A percentile compares a stretch with the other conserved stretches of the same genome.
These are phyloP conservation scores for Anolis carolinensis DNA, from an alignment of 2,113 vertebrate species.

Conservation along the genomic window DNA sequence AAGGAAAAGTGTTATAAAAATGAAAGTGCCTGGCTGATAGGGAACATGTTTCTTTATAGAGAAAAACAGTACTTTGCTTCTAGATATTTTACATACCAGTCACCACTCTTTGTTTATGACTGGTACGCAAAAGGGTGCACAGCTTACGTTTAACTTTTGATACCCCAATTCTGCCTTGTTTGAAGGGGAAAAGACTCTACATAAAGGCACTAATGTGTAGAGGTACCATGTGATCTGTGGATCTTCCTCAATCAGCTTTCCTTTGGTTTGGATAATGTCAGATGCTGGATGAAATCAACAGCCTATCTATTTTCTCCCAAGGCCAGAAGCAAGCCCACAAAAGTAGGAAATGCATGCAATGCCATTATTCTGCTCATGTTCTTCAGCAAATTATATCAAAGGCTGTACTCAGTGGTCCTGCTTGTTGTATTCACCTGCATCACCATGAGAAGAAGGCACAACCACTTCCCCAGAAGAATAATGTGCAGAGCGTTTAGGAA, in stretches of 20 bases:
- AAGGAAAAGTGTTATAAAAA: background rate
- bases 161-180: background rate
- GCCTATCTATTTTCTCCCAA: background rate
- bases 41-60: background rate
- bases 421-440: conserved; percentile 62
- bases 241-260: background rate
- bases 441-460: conserved; percentile 55
- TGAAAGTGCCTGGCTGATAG: background rate
- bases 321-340: background rate
- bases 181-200: background rate
- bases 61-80: background rate
- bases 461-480: conserved; percentile 61
- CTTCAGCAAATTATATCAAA: background rate
- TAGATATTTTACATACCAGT: background rate
- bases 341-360: background rate
- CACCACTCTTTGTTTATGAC: background rate
- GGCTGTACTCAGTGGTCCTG: background rate
- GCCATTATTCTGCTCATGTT: background rate
- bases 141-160: background rate
- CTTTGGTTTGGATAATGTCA: background rate
- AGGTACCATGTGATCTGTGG: background rate
- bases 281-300: background rate
- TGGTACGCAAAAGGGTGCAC: too few species aligned
- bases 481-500: conserved; percentile 73
- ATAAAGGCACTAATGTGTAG: background rate